These are phyloP conservation scores for Callipepla californica DNA, from an alignment of 2,113 vertebrate genomes.

Conservation along the genomic window DNA sequence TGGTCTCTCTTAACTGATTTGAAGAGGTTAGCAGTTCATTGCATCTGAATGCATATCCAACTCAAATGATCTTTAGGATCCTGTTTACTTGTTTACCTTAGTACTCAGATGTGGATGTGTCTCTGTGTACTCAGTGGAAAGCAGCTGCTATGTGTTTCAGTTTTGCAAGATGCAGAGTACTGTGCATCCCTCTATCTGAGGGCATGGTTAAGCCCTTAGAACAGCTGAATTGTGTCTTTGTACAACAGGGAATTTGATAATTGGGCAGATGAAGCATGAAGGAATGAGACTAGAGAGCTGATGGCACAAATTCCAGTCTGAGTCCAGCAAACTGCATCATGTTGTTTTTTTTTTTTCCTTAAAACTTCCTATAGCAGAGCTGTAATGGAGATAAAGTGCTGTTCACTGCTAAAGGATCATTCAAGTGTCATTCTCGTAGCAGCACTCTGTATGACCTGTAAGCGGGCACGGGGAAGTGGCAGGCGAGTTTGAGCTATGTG, in stretches of 20 bases:
- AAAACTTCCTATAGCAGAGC: background rate
- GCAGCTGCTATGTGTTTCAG: constrained; percentile 22
- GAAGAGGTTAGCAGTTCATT: background rate
- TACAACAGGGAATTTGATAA: constrained; percentile 70
- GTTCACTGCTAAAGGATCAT: background rate
- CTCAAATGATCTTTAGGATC: background rate
- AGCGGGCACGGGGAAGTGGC: background rate
- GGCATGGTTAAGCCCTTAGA: constrained; percentile 66
- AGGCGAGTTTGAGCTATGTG: background rate
- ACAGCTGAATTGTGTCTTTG: constrained; percentile 70
- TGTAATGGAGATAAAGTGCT: constrained; percentile 46
- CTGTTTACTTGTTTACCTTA: constrained; percentile 25
- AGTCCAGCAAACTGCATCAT: background rate
- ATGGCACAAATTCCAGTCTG: constrained; percentile 66
- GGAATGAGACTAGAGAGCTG: constrained; percentile 67
- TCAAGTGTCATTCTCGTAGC: background rate
- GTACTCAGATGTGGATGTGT: background rate
- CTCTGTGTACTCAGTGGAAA: background rate
- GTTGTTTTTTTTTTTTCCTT: background rate
- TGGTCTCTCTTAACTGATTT: background rate
- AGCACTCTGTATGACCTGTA: background rate
- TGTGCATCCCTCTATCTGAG: constrained; percentile 59
- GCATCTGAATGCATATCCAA: background rate
- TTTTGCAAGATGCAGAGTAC: constrained; percentile 45
- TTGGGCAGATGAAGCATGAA: constrained; percentile 75